Conservation (phyloP, 2,888 invertebrate species). For the Drosophila maculinotata region DNA sequence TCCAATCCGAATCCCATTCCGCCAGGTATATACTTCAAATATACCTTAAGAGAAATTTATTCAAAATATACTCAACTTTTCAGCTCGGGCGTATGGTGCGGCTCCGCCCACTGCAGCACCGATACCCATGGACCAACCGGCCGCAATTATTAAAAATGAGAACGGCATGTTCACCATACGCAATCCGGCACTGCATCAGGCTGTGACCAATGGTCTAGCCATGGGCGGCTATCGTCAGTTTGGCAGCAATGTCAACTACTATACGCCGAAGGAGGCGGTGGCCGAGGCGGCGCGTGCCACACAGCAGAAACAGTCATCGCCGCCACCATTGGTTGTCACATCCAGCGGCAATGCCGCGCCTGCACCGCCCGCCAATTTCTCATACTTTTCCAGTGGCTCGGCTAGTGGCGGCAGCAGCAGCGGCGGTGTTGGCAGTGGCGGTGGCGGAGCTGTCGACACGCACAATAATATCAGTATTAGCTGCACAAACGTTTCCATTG, state of each 20-base stretch:
- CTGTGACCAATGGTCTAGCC: conserved; percentile 83
- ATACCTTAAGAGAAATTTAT: background rate
- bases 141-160: conserved; percentile 89
- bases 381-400: conserved; percentile 78
- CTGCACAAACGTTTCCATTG: conserved; percentile 76
- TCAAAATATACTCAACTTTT: background rate
- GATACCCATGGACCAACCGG: conserved; percentile 86
- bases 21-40: conserved; percentile 56
- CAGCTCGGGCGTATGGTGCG: conserved; percentile 66
- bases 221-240: conserved; percentile 83
- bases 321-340: conserved; percentile 30
- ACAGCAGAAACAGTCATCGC: conserved; percentile 57
- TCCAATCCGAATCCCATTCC: conserved; percentile 69
- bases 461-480: conserved; percentile 83
- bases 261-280: conserved; percentile 83
- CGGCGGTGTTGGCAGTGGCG: conserved; percentile 35
- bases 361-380: conserved; percentile 67
- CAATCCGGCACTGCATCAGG: conserved; percentile 87
- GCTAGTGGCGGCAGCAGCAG: conserved; percentile 48
- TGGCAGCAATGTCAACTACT: conserved; percentile 82
- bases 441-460: conserved; percentile 58
- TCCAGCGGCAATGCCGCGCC: conserved; percentile 15
- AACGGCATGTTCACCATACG: conserved; percentile 94
- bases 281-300: conserved; percentile 81
- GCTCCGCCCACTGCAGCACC: conserved; percentile 69